Evolutionary conservation across 2,888 invertebrate genomes (phyloP), one percentile per base, ranked within the genome.

Genomic region (Sipha maydis): DNA sequence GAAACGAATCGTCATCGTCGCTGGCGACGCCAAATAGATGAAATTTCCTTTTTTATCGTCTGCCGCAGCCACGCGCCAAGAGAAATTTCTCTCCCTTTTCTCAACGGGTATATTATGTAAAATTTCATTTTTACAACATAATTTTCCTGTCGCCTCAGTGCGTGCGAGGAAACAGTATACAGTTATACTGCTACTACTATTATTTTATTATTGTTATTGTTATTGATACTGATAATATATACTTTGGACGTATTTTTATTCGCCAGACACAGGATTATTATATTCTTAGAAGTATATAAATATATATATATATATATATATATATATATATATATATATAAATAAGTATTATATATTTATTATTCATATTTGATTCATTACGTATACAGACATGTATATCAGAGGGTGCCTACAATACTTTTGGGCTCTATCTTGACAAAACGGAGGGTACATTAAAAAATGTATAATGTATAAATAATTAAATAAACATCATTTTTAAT

Each of bases 1-100:
- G 83, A 83, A 75, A 75, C 38, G 56, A 73, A 25, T 25, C 34
- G 73, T 56, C 56, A 8, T 41, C 5, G 41, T 41, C 41, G 41
- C 5, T 41, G 41, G 11, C 41, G 41, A 41, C 41, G 41, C 7
- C 41, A 8, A 56, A 54, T 56, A 54, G 83, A 73, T 75, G 56
- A 67, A 75, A 83, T 56, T 75, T 75, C 56, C 83, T 38, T 75
- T 83, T n/a, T 75, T 56, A 75, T 61, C 38, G 73, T 73, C 48
- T 48, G 14, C 48, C 56, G 25, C 80, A 67, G 21, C 38, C 41
- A n/a, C 28, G 28, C 9, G 83, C 71, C 71, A 31, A 7, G 25
- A 34, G 54, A 31, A 3, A 48, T 83, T 73, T 31, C 31, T 17
- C 14, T 48, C 71, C 25, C 19, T 73, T 34, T 48, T 69, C 56